phyloP scores from a whole-genome alignment of 1,140 invertebrate species.

The Pinna nobilis region DNA sequence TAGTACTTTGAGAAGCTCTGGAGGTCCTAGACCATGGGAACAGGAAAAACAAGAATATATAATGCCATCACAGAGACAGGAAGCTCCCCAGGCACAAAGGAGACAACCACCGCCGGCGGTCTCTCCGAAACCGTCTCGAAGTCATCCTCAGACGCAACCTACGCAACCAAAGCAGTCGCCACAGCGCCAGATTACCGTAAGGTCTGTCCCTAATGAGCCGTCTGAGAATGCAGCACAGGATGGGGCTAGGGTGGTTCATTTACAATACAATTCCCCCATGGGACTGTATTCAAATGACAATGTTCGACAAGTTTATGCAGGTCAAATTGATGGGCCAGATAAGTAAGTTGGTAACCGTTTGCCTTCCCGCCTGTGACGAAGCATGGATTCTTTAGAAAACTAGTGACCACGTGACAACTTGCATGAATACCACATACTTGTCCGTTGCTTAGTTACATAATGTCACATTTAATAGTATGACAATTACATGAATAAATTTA shows the following conservation, averaged over 20 bases:
- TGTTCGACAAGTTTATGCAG: constrained; percentile 93
- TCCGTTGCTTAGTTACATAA: neutral
- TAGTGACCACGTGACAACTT: constrained; percentile 7
- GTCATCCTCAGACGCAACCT: constrained; percentile 13
- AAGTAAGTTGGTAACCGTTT: constrained; percentile 25
- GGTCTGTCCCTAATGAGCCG: constrained; percentile 52
- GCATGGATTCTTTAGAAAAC: constrained; percentile 10
- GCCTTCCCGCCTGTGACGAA: neutral
- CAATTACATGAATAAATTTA: too few species aligned
- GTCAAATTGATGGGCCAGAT: constrained; percentile 78
- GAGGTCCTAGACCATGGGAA: constrained; percentile 62
- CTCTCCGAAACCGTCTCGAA: constrained; percentile 46
- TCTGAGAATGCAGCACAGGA: neutral
- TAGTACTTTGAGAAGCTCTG: constrained; percentile 10
- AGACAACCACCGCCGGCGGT: constrained; percentile 31
- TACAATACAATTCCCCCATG: constrained; percentile 96
- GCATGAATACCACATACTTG: neutral
- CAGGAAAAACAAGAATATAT: constrained; percentile 39
- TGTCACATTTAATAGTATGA: too few species aligned
- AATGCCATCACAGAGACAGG: constrained; percentile 35
- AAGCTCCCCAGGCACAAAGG: neutral
- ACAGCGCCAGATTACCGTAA: constrained; percentile 42
- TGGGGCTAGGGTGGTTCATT: constrained; percentile 61
- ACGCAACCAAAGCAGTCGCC: constrained; percentile 22
- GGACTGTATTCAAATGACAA: constrained; percentile 96